Evolutionary conservation across 2,888 invertebrate species (phyloP).

Genomic region (Nipponacmea schrenckii): DNA sequence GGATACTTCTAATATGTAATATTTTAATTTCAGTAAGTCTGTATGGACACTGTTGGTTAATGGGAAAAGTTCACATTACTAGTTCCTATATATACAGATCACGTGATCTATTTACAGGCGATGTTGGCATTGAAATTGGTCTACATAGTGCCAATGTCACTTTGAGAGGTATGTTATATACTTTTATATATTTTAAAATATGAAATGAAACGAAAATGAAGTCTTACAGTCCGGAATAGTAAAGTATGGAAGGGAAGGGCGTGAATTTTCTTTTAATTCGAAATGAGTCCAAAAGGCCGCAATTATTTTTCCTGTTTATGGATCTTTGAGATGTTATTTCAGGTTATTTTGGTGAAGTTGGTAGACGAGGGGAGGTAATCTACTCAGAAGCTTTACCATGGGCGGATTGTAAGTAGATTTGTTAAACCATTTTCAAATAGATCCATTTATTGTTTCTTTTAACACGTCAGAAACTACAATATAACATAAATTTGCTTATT

Average conservation of each 20-base stretch:
- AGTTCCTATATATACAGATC: constrained; percentile 51
- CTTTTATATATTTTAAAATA: neutral
- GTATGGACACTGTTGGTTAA: constrained; percentile 55
- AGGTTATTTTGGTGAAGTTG: constrained; percentile 71
- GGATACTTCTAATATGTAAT: no score
- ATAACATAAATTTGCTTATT: no score
- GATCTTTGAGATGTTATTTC: no score
- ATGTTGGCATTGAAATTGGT: constrained; percentile 91
- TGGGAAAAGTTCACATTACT: constrained; percentile 39
- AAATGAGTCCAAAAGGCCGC: no score
- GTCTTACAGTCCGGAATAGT: no score
- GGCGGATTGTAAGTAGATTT: constrained; percentile 73
- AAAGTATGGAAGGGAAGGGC: no score
- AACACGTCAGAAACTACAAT: neutral
- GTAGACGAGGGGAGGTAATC: constrained; percentile 75
- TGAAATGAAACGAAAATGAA: no score
- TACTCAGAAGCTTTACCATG: constrained; percentile 95
- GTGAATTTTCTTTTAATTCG: no score
- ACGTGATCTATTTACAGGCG: constrained; percentile 80
- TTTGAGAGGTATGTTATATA: constrained; percentile 78
- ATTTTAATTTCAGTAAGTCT: constrained; percentile 40
- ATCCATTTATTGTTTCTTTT: neutral
- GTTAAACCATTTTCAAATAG: neutral
- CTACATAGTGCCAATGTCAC: constrained; percentile 95
- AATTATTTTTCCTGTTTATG: no score